Evolutionary conservation across 2,113 vertebrate species (phyloP).

Genomic region (Thalassarche chlororhynchos): DNA sequence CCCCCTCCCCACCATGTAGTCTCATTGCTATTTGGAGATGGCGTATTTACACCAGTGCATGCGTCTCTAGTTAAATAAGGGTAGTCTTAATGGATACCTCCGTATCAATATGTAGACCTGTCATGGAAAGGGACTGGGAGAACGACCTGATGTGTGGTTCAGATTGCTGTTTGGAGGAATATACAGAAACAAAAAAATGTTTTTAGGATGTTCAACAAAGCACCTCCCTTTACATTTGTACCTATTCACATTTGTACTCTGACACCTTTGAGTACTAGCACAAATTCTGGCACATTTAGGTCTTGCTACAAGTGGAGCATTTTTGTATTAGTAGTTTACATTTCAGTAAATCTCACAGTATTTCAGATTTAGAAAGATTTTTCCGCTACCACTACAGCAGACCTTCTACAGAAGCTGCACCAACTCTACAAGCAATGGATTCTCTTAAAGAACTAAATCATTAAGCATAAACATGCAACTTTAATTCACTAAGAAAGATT

Average conservation of each 20-base stretch:
- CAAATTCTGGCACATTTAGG: background rate
- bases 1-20: background rate
- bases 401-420: background rate
- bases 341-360: background rate
- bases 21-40: background rate
- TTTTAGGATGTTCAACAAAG: background rate
- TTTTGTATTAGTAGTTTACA: background rate
- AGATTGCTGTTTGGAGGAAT: background rate
- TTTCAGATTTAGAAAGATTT: background rate
- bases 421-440: background rate
- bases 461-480: background rate
- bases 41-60: background rate
- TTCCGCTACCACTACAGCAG: background rate
- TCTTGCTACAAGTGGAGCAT: background rate
- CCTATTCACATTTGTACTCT: background rate
- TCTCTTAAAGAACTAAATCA: background rate
- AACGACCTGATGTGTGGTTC: background rate
- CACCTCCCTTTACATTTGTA: background rate
- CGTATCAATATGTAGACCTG: background rate
- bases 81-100: background rate
- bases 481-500: background rate
- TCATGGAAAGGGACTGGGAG: background rate
- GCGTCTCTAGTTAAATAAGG: background rate
- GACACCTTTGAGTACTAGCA: background rate
- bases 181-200: background rate